Conservation (phyloP, 2,113 vertebrate genomes). For the Phalacrocorax brasilianus region DNA sequence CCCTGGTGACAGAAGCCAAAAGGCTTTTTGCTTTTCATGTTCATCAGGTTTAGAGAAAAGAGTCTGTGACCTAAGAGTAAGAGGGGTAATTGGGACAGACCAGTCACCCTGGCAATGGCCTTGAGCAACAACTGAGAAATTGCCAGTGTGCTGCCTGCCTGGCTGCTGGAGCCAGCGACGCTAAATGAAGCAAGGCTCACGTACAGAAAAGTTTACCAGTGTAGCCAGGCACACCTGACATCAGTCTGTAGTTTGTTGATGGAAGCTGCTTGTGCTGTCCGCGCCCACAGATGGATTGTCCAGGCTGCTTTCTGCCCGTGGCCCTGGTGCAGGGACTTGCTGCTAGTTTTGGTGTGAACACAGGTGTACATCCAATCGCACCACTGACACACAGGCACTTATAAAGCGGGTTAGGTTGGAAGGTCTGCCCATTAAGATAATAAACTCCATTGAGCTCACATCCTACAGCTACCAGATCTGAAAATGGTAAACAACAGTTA, state of each 20-base stretch:
- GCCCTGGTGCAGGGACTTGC: constrained; percentile 64
- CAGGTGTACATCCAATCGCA: constrained; percentile 90
- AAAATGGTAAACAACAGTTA: constrained; percentile 38
- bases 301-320: constrained; percentile 58
- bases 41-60: constrained; percentile 3
- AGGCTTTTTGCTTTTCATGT: neutral
- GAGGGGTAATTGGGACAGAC: constrained; percentile 8
- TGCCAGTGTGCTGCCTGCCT: neutral
- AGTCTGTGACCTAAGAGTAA: constrained; percentile 37
- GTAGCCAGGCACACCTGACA: constrained; percentile 83
- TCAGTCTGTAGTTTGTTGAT: constrained; percentile 76
- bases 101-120: neutral
- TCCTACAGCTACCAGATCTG: constrained; percentile 91
- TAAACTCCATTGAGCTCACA: constrained; percentile 88
- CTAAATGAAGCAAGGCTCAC: neutral
- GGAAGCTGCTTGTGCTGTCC: constrained; percentile 73
- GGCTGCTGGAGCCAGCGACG: neutral
- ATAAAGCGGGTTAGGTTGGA: constrained; percentile 87
- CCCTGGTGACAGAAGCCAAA: neutral
- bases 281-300: constrained; percentile 59
- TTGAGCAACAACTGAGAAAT: neutral
- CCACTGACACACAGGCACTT: constrained; percentile 92
- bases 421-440: constrained; percentile 89
- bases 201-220: neutral
- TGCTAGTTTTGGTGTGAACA: constrained; percentile 78